Conservation (phyloP, 2,113 vertebrate species). For the Burhinus bistriatus region DNA sequence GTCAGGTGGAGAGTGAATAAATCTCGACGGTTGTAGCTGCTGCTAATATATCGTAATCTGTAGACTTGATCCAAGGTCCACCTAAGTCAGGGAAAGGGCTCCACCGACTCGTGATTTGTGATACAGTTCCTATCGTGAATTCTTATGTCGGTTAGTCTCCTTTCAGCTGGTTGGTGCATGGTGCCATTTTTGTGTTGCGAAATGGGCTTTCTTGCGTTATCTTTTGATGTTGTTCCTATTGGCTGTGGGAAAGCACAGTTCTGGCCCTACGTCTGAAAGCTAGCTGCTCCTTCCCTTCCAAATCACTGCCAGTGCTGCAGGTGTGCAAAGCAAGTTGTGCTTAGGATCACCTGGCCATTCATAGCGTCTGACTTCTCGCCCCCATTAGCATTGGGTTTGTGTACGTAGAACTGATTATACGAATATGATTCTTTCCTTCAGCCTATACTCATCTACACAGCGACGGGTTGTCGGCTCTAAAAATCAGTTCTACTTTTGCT, state of each 20-base stretch:
- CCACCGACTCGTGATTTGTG: fast-evolving
- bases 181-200: neutral
- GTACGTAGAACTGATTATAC: neutral
- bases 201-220: neutral
- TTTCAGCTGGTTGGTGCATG: neutral
- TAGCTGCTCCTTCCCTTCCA: neutral
- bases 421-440: neutral
- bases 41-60: neutral
- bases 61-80: neutral
- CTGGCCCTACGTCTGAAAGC: neutral
- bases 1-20: neutral
- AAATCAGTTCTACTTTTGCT: neutral
- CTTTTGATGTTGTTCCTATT: neutral
- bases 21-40: neutral
- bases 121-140: neutral
- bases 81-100: neutral
- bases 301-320: neutral
- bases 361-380: neutral
- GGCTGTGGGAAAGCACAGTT: neutral
- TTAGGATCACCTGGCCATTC: neutral
- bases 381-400: neutral
- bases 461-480: neutral
- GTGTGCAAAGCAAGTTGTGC: neutral
- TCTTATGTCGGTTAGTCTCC: neutral
- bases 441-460: neutral